Evolutionary conservation across 2,113 vertebrate genomes (phyloP), one percentile per base, ranked within the genome.

Genomic region (Marmota flaviventris): DNA sequence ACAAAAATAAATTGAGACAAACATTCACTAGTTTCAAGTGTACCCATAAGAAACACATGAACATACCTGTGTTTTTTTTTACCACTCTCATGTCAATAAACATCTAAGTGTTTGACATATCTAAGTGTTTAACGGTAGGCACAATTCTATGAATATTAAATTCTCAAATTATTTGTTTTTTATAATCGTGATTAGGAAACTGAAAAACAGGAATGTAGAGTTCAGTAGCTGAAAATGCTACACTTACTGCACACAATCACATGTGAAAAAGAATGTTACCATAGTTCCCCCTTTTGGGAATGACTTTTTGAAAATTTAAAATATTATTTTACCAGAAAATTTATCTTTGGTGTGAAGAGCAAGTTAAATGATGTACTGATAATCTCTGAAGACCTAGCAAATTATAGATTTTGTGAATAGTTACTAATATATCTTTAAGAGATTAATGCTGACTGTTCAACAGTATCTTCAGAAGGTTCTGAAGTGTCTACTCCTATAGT

Each of bases 21-120:
- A 97, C 86, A 98, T 96, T 97, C 91, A 97, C 91, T 78, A 94
- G 91, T 91, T 97, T 97, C 94, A 98, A 95, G 70, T 12, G 0
- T 89, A 98, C 67, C 95, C 83, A 37, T 89, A 96, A 95, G 82
- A 97, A 98, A 97, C 75, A 98, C 77, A 77, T 69, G 17, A 75
- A 97, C 95, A 93, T 79, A 85, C 67, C 86, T 79, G 69, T 87
- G 79, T 93, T 8, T 45, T 45, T 97, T 98, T 92, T 95, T 97
- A 98, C 84, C 37, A 95, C 92, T 69, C 67, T 97, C 53, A 34
- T 39, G 34, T 88, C 13, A 75, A 97, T 92, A 98, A 95, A 98
- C 79, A 96, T 85, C 90, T 94, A 97, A 96, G 94, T 94, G 87
- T 63, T 70, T 92, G 95, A 97, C 0, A 79, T 86, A 96, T 76